Percentiles rank a stretch among this genome's conserved stretches.
These are phyloP conservation scores for Drosophila atroscutellata DNA, from an alignment of 2,888 invertebrate species.

Conservation along the genomic window DNA sequence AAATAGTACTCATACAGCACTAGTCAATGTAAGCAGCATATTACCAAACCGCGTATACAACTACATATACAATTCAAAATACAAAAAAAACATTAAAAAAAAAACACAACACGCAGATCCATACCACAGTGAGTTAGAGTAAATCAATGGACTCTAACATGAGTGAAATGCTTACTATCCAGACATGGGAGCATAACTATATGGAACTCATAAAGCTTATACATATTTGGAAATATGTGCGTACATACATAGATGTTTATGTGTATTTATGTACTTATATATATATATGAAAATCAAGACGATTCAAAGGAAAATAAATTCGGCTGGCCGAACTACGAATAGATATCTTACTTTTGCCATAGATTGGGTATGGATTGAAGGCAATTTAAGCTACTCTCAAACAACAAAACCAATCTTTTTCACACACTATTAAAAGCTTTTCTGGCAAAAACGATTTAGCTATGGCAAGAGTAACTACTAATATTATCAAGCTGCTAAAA, in stretches of 20 bases:
- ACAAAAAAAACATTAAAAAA: not conserved
- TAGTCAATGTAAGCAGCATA: conserved; percentile 47
- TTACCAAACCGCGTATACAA: conserved; percentile 7
- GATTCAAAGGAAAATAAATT: conserved; percentile 8
- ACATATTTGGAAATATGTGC: conserved; percentile 3
- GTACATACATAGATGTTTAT: conserved; percentile 6
- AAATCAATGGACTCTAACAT: conserved; percentile 7
- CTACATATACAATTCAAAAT: not conserved
- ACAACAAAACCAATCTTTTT: not conserved
- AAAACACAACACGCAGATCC: not conserved
- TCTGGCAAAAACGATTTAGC: not conserved
- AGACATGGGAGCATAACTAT: conserved; percentile 1
- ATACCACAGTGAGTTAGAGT: not conserved
- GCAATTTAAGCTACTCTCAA: not conserved
- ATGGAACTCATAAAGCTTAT: conserved; percentile 6
- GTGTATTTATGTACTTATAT: conserved; percentile 1
- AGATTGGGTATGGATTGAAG: not conserved
- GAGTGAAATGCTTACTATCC: not conserved
- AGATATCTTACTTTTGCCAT: conserved; percentile 14
- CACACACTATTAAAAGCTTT: not conserved
- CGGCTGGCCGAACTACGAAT: conserved; percentile 27
- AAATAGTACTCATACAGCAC: conserved; percentile 28
- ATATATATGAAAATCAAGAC: conserved; percentile 14
- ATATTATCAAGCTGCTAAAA: conserved; percentile 17
- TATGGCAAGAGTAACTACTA: conserved; percentile 22